Evolutionary conservation across 2,113 vertebrate genomes (phyloP).

Genomic region (Heloderma charlesbogerti): DNA sequence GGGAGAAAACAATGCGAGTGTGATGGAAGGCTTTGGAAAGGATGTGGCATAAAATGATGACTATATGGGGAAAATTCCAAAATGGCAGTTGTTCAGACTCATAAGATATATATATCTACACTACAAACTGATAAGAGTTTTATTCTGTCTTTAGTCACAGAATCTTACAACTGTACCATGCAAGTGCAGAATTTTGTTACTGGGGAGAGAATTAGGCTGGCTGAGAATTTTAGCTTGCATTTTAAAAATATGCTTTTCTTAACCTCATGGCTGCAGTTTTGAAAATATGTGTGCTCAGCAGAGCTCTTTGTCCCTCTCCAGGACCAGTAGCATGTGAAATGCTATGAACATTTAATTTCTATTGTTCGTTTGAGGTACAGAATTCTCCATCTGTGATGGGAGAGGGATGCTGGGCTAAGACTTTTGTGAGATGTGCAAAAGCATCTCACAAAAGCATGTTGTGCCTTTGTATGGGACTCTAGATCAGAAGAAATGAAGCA

Average conservation of each 20-base stretch:
- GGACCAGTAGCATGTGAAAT: neutral
- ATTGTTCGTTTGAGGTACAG: neutral
- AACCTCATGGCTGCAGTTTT: neutral
- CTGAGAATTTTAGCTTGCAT: neutral
- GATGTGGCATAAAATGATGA: neutral
- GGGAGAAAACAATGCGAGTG: neutral
- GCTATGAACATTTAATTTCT: neutral
- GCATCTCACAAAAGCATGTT: no score
- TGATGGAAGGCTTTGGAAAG: slow-evolving; percentile 15
- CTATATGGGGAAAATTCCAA: neutral
- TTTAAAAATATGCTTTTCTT: neutral
- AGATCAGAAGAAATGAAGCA: neutral
- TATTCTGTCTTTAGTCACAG: neutral
- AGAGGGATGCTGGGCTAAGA: neutral
- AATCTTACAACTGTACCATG: neutral
- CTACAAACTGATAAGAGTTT: neutral
- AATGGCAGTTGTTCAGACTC: slow-evolving; percentile 6
- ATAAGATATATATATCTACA: neutral
- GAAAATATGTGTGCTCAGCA: neutral
- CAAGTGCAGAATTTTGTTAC: neutral
- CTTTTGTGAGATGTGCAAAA: neutral
- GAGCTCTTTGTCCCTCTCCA: neutral
- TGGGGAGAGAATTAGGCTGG: neutral
- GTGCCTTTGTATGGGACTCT: neutral
- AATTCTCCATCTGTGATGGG: neutral